phyloP scores from a whole-genome alignment of 2,113 vertebrate genomes.

The Gopherus evgoodei region DNA sequence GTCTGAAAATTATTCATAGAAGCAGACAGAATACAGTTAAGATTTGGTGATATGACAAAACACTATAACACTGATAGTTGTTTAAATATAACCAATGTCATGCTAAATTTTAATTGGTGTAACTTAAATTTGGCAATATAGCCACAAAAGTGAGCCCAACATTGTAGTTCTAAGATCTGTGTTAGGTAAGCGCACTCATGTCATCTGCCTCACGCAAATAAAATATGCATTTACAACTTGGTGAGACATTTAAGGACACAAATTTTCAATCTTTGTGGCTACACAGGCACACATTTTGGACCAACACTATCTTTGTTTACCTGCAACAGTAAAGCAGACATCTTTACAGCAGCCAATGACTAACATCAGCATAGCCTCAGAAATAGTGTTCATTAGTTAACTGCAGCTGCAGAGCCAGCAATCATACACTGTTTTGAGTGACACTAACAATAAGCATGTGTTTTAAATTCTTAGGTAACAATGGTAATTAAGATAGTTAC shows the following conservation, averaged over 20 bases:
- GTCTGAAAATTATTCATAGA: background rate
- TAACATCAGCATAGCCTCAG: constrained; percentile 34
- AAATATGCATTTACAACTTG: background rate
- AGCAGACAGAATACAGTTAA: background rate
- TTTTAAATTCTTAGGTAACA: constrained; percentile 52
- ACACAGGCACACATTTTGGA: background rate
- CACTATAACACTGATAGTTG: background rate
- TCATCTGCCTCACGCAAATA: background rate
- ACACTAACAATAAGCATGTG: constrained; percentile 17
- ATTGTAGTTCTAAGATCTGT: background rate
- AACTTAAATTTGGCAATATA: background rate
- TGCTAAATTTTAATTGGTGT: background rate
- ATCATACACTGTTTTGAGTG: constrained; percentile 3
- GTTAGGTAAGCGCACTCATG: background rate
- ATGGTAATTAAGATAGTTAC: background rate
- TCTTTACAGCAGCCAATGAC: constrained; percentile 38
- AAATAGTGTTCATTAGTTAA: constrained; percentile 49
- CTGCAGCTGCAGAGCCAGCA: constrained; percentile 47
- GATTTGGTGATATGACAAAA: background rate
- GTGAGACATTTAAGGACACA: background rate
- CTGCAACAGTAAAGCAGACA: background rate
- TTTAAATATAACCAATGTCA: background rate
- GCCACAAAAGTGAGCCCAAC: background rate
- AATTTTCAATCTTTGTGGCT: constrained; percentile 5
- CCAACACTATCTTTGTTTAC: constrained; percentile 26